Evolutionary conservation across 2,113 vertebrate species (phyloP).

Genomic region (Protobothrops flavoviridis): DNA sequence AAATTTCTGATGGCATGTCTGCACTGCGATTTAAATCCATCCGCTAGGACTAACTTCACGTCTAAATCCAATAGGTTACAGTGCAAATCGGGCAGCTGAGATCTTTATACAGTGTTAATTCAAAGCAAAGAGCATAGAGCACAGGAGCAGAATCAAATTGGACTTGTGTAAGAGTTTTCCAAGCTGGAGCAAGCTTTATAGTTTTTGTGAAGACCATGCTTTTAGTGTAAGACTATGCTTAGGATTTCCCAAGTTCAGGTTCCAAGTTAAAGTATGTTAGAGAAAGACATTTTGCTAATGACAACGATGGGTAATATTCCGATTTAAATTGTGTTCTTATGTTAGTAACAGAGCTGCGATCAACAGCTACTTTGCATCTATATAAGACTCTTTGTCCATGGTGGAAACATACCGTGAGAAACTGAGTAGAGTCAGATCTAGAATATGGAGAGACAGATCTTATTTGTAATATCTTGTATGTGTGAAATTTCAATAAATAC

Average conservation of each 20-base stretch:
- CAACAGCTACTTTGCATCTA: not conserved
- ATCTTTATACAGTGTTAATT: not conserved
- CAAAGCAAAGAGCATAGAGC: not conserved
- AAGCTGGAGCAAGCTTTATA: not conserved
- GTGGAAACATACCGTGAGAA: not conserved
- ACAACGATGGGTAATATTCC: not conserved
- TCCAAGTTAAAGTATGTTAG: not conserved
- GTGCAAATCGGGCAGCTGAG: not conserved
- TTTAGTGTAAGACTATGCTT: not conserved
- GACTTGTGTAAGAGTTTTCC: not conserved
- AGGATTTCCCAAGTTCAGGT: not conserved
- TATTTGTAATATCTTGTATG: not conserved
- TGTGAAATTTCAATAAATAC: not conserved
- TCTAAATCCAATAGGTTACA: not conserved
- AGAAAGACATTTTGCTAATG: not conserved
- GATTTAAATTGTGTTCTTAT: not conserved
- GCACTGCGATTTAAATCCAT: conserved; percentile 40
- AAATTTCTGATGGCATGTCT: conserved; percentile 31
- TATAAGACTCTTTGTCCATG: not conserved
- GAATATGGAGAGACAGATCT: not conserved
- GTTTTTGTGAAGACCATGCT: not conserved
- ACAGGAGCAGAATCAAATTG: rapidly evolving
- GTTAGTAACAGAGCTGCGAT: not conserved
- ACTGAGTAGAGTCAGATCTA: not conserved
- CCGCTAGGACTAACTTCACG: conserved; percentile 36